These are phyloP conservation scores for Melanotaenia maccullochi DNA, from an alignment of 2,797 vertebrate genomes.

Conservation along the genomic window DNA sequence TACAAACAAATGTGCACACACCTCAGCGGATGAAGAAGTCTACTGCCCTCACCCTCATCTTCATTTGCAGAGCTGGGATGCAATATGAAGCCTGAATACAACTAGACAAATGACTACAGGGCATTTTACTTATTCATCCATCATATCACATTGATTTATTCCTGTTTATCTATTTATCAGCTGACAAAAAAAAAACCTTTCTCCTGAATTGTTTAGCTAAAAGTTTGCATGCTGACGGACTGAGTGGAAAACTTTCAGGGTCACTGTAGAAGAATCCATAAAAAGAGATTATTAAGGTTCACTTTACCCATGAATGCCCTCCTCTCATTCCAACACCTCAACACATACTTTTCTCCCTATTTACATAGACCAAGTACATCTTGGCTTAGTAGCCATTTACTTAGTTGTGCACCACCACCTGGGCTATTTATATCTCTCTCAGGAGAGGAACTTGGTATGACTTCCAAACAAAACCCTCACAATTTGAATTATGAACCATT, in stretches of 20 bases:
- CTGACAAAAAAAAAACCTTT: conserved; percentile 54
- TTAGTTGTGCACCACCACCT: conserved; percentile 74
- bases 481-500: conserved; percentile 59
- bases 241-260: conserved; percentile 68
- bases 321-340: conserved; percentile 43
- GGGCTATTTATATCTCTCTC: conserved; percentile 73
- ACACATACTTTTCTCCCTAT: conserved; percentile 56
- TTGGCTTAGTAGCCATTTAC: conserved; percentile 77
- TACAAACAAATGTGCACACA: conserved; percentile 21
- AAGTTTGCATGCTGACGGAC: conserved; percentile 64
- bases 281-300: conserved; percentile 54
- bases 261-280: conserved; percentile 49
- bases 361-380: conserved; percentile 59
- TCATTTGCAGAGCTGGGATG: conserved; percentile 69
- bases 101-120: conserved; percentile 80
- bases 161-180: conserved; percentile 82
- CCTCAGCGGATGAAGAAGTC: conserved; percentile 36
- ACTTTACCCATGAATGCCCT: conserved; percentile 50
- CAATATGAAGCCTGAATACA: conserved; percentile 73
- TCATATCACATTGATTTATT: conserved; percentile 82
- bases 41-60: conserved; percentile 63
- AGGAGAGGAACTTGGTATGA: conserved; percentile 64
- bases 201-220: conserved; percentile 58
- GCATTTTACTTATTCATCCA: conserved; percentile 84
- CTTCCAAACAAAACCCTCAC: conserved; percentile 65